These are phyloP conservation scores for Leptopilina myrica DNA, from an alignment of 2,888 invertebrate genomes.

Conservation along the genomic window DNA sequence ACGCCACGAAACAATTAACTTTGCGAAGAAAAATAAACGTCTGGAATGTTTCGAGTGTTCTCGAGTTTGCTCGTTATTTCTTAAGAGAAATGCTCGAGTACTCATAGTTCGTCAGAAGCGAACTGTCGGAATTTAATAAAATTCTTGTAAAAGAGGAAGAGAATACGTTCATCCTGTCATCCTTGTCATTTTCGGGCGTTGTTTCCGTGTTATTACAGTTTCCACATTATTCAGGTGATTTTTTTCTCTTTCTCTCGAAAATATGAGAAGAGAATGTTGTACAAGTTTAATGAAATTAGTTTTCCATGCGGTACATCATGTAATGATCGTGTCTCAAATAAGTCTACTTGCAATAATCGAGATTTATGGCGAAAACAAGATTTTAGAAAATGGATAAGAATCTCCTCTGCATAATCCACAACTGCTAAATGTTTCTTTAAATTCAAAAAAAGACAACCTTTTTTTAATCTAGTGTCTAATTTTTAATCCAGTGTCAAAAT, in stretches of 20 bases:
- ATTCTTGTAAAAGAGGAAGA: conserved; percentile 17
- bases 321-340: conserved; percentile 28
- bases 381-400: no score
- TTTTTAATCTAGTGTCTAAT: no score
- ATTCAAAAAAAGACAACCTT: no score
- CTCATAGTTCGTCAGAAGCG: conserved; percentile 33
- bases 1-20: conserved; percentile 9
- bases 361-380: neutral
- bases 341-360: conserved; percentile 34
- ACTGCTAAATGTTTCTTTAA: no score
- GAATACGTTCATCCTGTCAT: conserved; percentile 11
- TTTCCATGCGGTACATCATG: neutral
- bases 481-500: no score
- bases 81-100: conserved; percentile 28
- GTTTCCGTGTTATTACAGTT: conserved; percentile 30
- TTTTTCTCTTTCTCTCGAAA: neutral
- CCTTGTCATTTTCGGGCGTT: conserved; percentile 1
- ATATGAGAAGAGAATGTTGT: conserved; percentile 16
- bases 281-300: conserved; percentile 20
- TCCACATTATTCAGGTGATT: neutral
- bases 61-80: conserved; percentile 37
- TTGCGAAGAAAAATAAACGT: conserved; percentile 11
- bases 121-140: conserved; percentile 38
- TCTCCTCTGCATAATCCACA: no score
- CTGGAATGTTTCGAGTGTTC: conserved; percentile 28